phyloP scores from a whole-genome alignment of 2,797 vertebrate genomes.

The Phataginus tricuspis region DNA sequence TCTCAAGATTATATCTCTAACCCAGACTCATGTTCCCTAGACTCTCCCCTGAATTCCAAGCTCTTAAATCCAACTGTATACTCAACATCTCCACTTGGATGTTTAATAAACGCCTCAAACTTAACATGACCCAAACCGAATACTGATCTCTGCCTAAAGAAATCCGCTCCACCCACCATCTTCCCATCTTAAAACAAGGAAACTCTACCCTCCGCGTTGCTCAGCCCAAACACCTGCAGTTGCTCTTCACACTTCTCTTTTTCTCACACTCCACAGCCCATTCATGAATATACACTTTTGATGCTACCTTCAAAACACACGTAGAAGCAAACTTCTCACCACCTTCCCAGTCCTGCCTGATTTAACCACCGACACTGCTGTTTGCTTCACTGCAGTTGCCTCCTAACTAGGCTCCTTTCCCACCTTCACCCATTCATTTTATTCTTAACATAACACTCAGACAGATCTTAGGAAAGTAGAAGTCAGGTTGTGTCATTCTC shows the following conservation, averaged over 20 bases:
- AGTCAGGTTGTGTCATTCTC: not conserved
- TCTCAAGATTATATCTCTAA: not conserved
- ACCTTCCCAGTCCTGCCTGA: not conserved
- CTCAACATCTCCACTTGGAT: not conserved
- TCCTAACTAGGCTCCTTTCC: not conserved
- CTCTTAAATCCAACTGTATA: not conserved
- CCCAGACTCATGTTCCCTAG: not conserved
- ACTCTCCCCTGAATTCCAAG: not conserved
- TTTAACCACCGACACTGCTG: rapidly evolving
- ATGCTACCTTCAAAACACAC: not conserved
- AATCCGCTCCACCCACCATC: not conserved
- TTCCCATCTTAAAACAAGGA: not conserved
- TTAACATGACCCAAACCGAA: not conserved
- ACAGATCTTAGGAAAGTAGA: not conserved
- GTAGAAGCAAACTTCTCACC: not conserved
- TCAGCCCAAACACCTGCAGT: not conserved
- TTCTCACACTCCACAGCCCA: not conserved
- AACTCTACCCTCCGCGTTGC: not conserved
- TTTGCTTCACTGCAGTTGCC: not conserved
- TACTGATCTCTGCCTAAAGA: not conserved
- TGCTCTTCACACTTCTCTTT: not conserved
- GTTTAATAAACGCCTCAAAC: not conserved
- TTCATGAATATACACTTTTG: not conserved
- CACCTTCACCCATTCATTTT: not conserved
- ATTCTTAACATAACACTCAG: not conserved